A percentile compares a stretch with the other conserved stretches of the same genome.
Conservation (phyloP, 2,797 vertebrate genomes). For the Miichthys miiuy region DNA sequence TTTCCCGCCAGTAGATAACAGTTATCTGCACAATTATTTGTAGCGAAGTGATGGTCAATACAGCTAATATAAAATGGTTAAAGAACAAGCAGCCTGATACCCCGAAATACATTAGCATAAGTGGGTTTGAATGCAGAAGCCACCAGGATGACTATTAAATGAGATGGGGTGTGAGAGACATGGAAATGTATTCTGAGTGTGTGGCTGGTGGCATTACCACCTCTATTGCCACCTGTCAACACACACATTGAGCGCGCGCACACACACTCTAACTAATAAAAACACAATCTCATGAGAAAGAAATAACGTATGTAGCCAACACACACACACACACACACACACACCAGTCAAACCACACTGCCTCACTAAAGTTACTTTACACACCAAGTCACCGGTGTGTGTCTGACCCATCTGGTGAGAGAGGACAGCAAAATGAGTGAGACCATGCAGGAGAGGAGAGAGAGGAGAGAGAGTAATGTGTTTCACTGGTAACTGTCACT, state of each 20-base stretch:
- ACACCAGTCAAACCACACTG: conserved; percentile 18
- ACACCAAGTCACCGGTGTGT: conserved; percentile 76
- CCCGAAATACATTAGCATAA: conserved; percentile 77
- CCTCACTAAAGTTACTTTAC: conserved; percentile 57
- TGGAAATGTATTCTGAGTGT: conserved; percentile 62
- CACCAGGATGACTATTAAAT: conserved; percentile 60
- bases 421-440: conserved; percentile 62
- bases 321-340: conserved; percentile 20
- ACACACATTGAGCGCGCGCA: background rate
- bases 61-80: conserved; percentile 75
- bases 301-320: conserved; percentile 2
- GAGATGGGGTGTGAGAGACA: conserved; percentile 50
- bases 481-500: conserved; percentile 23
- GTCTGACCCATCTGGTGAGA: conserved; percentile 79
- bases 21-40: conserved; percentile 77
- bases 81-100: conserved; percentile 66
- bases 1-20: conserved; percentile 74
- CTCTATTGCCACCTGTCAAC: conserved; percentile 67
- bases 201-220: conserved; percentile 51
- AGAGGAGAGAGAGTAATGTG: conserved; percentile 18
- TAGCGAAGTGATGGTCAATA: conserved; percentile 72
- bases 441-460: conserved; percentile 41
- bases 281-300: conserved; percentile 8
- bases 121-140: conserved; percentile 66
- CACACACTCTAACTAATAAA: background rate